A percentile compares a stretch with the other conserved stretches of the same genome.
phyloP scores from a whole-genome alignment of 37 sponge, comb jelly and placozoan genomes.

The Spongia lamella region DNA sequence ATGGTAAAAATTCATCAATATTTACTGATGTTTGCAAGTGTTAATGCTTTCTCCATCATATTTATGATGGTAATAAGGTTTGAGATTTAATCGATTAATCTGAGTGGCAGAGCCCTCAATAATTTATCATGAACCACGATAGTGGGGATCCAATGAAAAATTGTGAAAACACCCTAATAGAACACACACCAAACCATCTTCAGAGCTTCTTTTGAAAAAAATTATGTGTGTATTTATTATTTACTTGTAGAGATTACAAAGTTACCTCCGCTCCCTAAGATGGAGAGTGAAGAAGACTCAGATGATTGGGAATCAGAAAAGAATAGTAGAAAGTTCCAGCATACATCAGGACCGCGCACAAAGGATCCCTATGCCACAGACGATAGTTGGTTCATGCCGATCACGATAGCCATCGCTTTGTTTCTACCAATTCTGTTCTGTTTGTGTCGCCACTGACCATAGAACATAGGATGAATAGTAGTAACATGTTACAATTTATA shows the following conservation, averaged over 20 bases:
- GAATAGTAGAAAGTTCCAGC: conserved; percentile 57
- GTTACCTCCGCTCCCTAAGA: conserved; percentile 43
- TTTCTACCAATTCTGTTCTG: conserved; percentile 90
- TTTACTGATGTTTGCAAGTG: no score
- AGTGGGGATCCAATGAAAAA: no score
- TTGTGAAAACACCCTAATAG: no score
- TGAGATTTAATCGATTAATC: no score
- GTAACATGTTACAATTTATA: background rate
- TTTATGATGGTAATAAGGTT: no score
- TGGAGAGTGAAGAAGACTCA: conserved; percentile 29
- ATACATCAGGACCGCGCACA: conserved; percentile 75
- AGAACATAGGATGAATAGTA: background rate
- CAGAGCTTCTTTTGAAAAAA: no score
- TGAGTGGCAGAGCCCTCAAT: no score
- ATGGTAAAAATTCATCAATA: no score
- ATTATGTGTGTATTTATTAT: no score
- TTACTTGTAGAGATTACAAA: conserved; percentile 87
- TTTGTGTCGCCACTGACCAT: conserved; percentile 73
- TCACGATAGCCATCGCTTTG: conserved; percentile 86
- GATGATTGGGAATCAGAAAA: background rate
- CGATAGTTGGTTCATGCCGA: conserved; percentile 89
- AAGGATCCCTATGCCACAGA: conserved; percentile 86
- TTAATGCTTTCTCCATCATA: no score
- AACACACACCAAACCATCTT: no score
- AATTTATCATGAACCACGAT: no score